A percentile compares a stretch with the other conserved stretches of the same genome.
phyloP scores from a whole-genome alignment of 1,140 invertebrate genomes.

The Pristionchus pacificus region DNA sequence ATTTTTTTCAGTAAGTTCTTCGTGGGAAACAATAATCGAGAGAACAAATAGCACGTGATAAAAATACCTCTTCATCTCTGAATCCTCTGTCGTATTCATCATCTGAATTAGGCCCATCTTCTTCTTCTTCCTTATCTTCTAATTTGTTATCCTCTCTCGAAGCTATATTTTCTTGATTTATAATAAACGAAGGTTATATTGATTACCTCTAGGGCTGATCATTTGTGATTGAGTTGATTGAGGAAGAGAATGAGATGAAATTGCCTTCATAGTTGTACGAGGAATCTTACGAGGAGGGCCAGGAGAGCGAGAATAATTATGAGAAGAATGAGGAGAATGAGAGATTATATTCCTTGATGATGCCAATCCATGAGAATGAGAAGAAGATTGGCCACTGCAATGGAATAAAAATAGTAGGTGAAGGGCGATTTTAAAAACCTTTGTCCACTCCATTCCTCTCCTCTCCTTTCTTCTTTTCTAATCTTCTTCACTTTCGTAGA shows the following conservation, averaged over 20 bases:
- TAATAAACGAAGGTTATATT: too few relatives aligned
- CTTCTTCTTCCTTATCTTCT: background rate
- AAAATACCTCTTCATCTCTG: conserved; percentile 40
- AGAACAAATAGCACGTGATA: too few relatives aligned
- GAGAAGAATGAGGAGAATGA: too few relatives aligned
- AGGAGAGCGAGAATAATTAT: background rate
- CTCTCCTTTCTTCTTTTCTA: background rate
- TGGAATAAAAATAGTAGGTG: background rate
- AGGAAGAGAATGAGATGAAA: background rate
- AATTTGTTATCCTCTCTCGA: background rate
- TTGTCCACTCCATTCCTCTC: too few relatives aligned
- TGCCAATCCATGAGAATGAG: too few relatives aligned
- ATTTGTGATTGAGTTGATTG: background rate
- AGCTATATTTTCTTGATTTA: too few relatives aligned
- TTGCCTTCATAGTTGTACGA: background rate
- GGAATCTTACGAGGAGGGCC: background rate
- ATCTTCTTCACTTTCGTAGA: background rate
- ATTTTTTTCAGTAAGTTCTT: too few relatives aligned
- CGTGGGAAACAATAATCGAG: too few relatives aligned
- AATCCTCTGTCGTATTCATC: conserved; percentile 47
- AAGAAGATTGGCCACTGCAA: background rate
- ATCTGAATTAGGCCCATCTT: conserved; percentile 40
- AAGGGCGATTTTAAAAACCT: background rate
- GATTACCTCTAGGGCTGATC: too few relatives aligned
- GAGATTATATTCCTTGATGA: too few relatives aligned